Base-by-base conservation (phyloP, 2,113 vertebrate species). In the Callipepla californica region DNA sequence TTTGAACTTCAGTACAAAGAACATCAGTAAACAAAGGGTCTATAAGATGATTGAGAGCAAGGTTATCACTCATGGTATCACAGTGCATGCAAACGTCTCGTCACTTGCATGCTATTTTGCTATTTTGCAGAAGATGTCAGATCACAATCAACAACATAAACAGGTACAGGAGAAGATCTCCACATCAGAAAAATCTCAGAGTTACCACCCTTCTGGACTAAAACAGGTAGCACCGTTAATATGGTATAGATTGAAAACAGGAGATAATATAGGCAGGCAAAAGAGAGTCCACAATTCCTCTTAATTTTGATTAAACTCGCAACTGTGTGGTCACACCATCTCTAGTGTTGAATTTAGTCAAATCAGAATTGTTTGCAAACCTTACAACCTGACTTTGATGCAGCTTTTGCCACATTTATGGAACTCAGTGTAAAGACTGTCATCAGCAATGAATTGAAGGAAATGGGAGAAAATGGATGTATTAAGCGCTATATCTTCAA, bases 71-170 rank as follows among this genome's bases (percentile, higher is more conserved):
- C 28, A 77, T 13, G 63, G 38, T 75, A 95, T 95, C 96, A 81
- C 59, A 79, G 16, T 78, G 90, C 57, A 38, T 95, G 94, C 93
- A 90, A 90, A 67, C 40, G 20, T 83, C 65, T 95, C 63, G 32
- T 74, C 10, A 91, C 59, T 94, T 53, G 81, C 93, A 91, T 75
- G 85, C 73, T 86, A 28, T 94, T 96, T 94, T 94, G 82, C 91
- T 57, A 11, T 57, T 57, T 57, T 57, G 53, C 53, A 94, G 74
- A 94, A 87, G 53, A 19, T 90, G 73, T 72, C 76, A 90, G 93
- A 97, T 93, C 51, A 55, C 50, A 96, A 96, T 96, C 96, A 89
- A 87, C 34, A 80, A 38, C 61, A 73, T 20, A 91, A 89, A 92
- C 47, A 85, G 45, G 80, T 88, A 70, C n/a, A 63, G 58, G 57